Evolutionary conservation across 2,797 vertebrate genomes (phyloP).

Genomic region (Miichthys miiuy): DNA sequence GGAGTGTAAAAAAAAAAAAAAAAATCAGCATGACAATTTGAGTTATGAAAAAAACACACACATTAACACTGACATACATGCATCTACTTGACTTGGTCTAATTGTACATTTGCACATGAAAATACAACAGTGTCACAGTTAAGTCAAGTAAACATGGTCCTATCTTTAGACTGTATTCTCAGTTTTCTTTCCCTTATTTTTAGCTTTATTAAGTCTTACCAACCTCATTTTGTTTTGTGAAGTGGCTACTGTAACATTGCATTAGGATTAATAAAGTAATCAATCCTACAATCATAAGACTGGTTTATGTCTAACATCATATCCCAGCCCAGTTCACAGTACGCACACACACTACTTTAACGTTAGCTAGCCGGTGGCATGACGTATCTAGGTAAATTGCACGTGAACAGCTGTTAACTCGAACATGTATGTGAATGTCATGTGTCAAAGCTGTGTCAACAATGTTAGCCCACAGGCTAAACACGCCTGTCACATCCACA

Average conservation of each 20-base stretch:
- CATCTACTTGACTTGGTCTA: not conserved
- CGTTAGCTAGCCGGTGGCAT: no score
- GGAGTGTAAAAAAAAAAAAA: not conserved
- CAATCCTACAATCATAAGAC: no score
- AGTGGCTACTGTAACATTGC: not conserved
- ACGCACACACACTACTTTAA: no score
- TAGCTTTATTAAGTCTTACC: not conserved
- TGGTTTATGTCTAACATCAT: no score
- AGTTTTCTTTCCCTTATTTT: not conserved
- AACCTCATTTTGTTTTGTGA: not conserved
- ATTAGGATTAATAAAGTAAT: no score
- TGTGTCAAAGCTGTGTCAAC: conserved; percentile 40
- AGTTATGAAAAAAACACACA: not conserved
- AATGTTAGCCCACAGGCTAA: conserved; percentile 21
- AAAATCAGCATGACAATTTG: not conserved
- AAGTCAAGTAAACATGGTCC: not conserved
- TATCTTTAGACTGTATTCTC: not conserved
- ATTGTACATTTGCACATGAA: not conserved
- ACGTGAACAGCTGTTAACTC: no score
- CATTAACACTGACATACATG: not conserved
- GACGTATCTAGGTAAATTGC: no score
- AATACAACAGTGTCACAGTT: not conserved
- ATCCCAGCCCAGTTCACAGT: no score
- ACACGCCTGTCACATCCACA: conserved; percentile 13
- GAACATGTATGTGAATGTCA: not conserved